Evolutionary conservation across 2,888 invertebrate genomes (phyloP).

Genomic region (Drosophila lutescens): DNA sequence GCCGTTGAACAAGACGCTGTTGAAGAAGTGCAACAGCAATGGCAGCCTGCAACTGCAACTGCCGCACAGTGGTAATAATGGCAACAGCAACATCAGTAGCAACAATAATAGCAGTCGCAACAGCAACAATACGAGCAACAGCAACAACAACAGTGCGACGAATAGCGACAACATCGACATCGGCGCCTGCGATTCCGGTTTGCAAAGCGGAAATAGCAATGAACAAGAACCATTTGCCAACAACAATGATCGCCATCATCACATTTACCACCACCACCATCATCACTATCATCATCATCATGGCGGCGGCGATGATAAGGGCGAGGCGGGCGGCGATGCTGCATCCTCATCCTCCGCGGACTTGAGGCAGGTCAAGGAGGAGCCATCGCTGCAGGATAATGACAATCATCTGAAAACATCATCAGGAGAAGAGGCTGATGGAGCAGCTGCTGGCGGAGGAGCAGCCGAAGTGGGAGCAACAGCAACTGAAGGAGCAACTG

Average conservation of each 20-base stretch:
- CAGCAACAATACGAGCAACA: conserved; percentile 15
- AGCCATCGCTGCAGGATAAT: conserved; percentile 12
- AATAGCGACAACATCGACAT: conserved; percentile 10
- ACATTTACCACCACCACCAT: conserved; percentile 56
- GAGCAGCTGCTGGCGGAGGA: conserved; percentile 7
- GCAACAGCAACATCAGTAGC: conserved; percentile 25
- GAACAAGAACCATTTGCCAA: conserved; percentile 71
- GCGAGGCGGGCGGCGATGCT: conserved; percentile 5
- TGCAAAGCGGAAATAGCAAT: conserved; percentile 74
- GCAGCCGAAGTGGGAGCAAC: not conserved
- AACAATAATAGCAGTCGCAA: conserved; percentile 31
- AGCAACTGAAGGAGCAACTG: not conserved
- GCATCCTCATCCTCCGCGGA: conserved; percentile 7
- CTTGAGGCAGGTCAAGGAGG: conserved; percentile 17
- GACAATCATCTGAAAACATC: conserved; percentile 13
- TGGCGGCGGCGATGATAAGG: conserved; percentile 35
- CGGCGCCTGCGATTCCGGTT: conserved; percentile 66
- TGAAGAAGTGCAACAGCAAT: conserved; percentile 74
- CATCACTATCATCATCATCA: conserved; percentile 72
- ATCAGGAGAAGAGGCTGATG: not conserved
- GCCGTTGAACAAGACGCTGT: conserved; percentile 74
- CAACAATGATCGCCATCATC: conserved; percentile 68
- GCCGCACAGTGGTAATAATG: conserved; percentile 41
- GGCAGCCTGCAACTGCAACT: conserved; percentile 26
- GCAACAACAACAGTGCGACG: conserved; percentile 5